These are phyloP conservation scores for Ceriagrion tenellum DNA, from an alignment of 2,888 invertebrate genomes.

Conservation along the genomic window DNA sequence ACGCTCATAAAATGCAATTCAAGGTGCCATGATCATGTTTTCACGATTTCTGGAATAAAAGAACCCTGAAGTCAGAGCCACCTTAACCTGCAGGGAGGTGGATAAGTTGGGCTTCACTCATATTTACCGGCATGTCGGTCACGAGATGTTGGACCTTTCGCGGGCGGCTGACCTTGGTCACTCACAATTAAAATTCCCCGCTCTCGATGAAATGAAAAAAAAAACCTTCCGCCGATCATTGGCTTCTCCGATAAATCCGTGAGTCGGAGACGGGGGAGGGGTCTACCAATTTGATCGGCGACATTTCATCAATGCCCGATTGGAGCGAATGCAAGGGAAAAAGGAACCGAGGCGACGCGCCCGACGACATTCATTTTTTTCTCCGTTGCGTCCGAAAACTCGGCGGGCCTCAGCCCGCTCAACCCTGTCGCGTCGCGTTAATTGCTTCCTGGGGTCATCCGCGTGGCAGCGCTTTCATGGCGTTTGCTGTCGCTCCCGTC, in stretches of 20 bases:
- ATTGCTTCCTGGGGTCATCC: neutral
- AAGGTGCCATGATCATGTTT: too few species aligned
- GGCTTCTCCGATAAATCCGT: neutral
- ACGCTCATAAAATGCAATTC: too few species aligned
- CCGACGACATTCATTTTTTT: neutral
- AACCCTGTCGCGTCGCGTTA: neutral
- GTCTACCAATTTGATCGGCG: neutral
- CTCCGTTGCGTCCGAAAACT: neutral
- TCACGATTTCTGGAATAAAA: too few species aligned
- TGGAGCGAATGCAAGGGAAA: neutral
- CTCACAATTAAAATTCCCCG: neutral
- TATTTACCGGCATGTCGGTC: too few species aligned
- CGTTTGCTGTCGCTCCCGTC: neutral
- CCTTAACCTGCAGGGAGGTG: too few species aligned
- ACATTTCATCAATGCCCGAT: neutral
- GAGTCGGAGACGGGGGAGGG: too few species aligned
- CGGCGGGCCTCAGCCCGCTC: neutral
- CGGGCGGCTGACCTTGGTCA: neutral
- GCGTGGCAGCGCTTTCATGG: neutral
- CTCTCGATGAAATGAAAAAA: neutral
- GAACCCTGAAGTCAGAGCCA: too few species aligned
- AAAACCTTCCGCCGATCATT: neutral
- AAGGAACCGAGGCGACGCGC: neutral
- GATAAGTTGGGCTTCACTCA: too few species aligned
- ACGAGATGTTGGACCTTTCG: neutral